A percentile compares a stretch with the other conserved stretches of the same genome.
Evolutionary conservation across 2,797 vertebrate species (phyloP).

Genomic region (Enteromius trimaculatus): DNA sequence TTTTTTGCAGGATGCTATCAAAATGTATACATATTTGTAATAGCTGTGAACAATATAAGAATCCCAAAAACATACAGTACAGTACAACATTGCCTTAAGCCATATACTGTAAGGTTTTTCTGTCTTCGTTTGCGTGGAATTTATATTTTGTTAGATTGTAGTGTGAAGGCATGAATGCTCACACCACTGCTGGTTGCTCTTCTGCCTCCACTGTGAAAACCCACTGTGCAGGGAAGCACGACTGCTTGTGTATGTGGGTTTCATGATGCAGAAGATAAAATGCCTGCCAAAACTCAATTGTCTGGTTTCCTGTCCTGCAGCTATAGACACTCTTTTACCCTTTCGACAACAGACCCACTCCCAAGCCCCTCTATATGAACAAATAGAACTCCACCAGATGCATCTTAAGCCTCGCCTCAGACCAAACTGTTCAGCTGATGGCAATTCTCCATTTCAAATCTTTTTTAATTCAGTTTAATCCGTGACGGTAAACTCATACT

Average conservation of each 20-base stretch:
- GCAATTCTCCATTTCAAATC: constrained; percentile 39
- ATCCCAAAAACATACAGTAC: constrained; percentile 6
- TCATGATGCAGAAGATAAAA: constrained; percentile 46
- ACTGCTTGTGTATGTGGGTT: constrained; percentile 39
- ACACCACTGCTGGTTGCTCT: constrained; percentile 54
- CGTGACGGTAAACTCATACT: constrained; percentile 34
- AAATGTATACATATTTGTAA: not conserved
- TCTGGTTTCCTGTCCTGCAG: constrained; percentile 38
- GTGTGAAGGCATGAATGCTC: constrained; percentile 38
- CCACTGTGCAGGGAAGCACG: constrained; percentile 50
- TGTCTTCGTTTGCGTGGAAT: constrained; percentile 21
- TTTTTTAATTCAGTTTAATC: constrained; percentile 47
- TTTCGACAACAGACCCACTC: constrained; percentile 19
- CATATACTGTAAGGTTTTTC: constrained; percentile 10
- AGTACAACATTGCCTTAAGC: not conserved
- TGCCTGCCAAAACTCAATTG: constrained; percentile 43
- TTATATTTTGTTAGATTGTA: constrained; percentile 32
- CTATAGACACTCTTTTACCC: constrained; percentile 23
- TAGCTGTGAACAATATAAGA: not conserved
- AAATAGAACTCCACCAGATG: constrained; percentile 37
- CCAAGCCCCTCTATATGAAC: constrained; percentile 29
- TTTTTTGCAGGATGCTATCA: not conserved
- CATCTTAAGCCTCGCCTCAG: constrained; percentile 39
- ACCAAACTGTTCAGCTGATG: constrained; percentile 34
- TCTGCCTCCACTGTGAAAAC: constrained; percentile 51